phyloP scores from a whole-genome alignment of 2,113 vertebrate species.

The Lamprotornis superbus region DNA sequence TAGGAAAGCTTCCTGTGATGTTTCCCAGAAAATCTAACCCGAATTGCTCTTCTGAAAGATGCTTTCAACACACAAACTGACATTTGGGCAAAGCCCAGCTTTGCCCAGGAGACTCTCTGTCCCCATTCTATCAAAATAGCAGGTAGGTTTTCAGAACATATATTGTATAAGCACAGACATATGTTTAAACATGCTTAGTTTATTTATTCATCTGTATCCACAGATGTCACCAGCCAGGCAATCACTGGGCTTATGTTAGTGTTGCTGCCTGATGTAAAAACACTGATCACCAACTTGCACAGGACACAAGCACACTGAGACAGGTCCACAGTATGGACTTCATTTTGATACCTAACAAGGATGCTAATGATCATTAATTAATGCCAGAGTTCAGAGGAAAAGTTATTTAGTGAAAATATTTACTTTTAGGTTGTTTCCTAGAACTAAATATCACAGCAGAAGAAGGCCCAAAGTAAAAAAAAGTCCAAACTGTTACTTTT shows the following conservation, averaged over 20 bases:
- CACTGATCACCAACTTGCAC: not conserved
- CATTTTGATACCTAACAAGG: not conserved
- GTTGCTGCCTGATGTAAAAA: not conserved
- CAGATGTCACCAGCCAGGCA: not conserved
- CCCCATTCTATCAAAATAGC: not conserved
- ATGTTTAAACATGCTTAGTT: not conserved
- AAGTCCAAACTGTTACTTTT: not conserved
- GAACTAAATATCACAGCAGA: not conserved
- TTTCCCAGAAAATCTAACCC: not conserved
- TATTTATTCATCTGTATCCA: not conserved
- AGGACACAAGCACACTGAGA: not conserved
- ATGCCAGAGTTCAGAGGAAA: not conserved
- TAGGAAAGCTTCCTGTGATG: not conserved
- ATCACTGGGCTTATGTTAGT: not conserved
- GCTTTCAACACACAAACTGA: not conserved
- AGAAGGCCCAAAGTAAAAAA: not conserved
- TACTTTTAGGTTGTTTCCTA: not conserved
- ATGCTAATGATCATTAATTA: not conserved
- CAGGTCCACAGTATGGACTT: not conserved
- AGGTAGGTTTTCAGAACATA: not conserved
- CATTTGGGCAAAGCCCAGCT: not conserved
- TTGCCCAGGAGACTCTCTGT: not conserved
- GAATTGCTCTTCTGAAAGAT: not conserved
- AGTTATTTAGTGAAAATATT: not conserved
- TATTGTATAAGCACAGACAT: not conserved